Evolutionary conservation across 2,113 vertebrate genomes (phyloP), one percentile per base, ranked within the genome.

Genomic region (Gymnorhina tibicen): DNA sequence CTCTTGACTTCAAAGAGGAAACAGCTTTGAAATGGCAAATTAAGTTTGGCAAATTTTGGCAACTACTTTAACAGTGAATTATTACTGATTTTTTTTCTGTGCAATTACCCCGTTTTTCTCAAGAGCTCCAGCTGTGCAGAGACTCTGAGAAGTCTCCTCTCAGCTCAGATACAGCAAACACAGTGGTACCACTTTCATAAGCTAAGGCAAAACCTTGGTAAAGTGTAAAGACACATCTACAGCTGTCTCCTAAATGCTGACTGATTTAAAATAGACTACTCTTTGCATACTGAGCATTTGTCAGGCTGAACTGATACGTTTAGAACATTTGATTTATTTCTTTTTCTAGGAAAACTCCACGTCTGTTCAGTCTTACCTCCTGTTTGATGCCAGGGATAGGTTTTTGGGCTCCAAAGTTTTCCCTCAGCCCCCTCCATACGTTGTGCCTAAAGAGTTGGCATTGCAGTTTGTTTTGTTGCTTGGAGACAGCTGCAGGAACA

Each of bases 401-500:
- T 56, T 39, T 82, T 50, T 24, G 62, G 24, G 42, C 23, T 83
- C 39, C 62, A 63, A 81, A 93, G 52, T 68, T 92, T 93, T 93
- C 39, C n/a, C 58, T 91, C 79, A 83, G n/a, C 21, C 67, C 33
- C 13, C 42, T 86, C 50, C 7, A 2, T 49, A 62, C 59, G 70
- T 21, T 82, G 60, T 68, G 41, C 8, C 5, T 78, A 92, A 92
- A 76, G 39, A 91, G 64, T 46, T 95, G 91, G 69, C 77, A 92
- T 22, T 74, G 80, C 55, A 82, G 59, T 91, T 96, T 89, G 75
- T 87, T 95, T 95, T 83, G 95, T 97, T 98, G 92, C 97, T 93
- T 95, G 63, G 97, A 97, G 94, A 97, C 97, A 97, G 91, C 76
- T 97, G 95, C 97, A 94, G 87, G 91, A 87, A 95, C 28, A 26